Evolutionary conservation across 92 coral and sea anemone species (phyloP), one percentile per base, ranked within the genome.

Genomic region (Parazoanthus darwini): DNA sequence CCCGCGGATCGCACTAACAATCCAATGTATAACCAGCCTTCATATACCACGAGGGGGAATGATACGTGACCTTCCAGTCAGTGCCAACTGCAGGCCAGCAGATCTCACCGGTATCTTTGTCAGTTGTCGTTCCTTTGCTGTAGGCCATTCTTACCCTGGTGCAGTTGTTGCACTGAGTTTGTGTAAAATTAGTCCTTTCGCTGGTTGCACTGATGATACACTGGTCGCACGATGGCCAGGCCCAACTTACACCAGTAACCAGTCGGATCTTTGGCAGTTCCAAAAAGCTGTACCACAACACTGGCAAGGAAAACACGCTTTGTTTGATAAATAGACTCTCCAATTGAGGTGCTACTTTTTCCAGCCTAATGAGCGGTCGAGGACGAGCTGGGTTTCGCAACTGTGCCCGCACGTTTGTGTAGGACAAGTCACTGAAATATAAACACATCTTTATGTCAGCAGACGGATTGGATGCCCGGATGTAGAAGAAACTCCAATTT

Each of bases 381-480:
- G 39, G 15, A 2, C 5, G 77, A 29, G 8, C 3, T 26, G 42
- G 77, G 39, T 72, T 26, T 26, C 37, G 36, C 39, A 26, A 22
- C 23, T 72, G 36, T 72, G 77, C 77, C 42, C 39, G 33, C 16
- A 72, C 33, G 20, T 15, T 36, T 18, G 77, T 72, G 77, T 26
- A 72, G 38, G 77, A 72, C 39, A 72, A 72, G 11, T 72, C 37
- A 72, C 77, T 72, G 39, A 72, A 72, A 72, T 72, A 29, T 43
- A 33, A 72, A 72, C 77, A 25, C 7, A 8, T 72, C 68, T 16
- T 18, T 20, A 63, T 63, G 68, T 63, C 68, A 63, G 68, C 68
- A 63, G 6, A 5, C 68, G 25, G 25, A 63, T 7, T 63, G 68
- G 3, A 58, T 58, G 22, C 10, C 20, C 1, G 2, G 22, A 4